Conservation (phyloP, 2,113 vertebrate genomes). For the Pelodiscus sinensis region DNA sequence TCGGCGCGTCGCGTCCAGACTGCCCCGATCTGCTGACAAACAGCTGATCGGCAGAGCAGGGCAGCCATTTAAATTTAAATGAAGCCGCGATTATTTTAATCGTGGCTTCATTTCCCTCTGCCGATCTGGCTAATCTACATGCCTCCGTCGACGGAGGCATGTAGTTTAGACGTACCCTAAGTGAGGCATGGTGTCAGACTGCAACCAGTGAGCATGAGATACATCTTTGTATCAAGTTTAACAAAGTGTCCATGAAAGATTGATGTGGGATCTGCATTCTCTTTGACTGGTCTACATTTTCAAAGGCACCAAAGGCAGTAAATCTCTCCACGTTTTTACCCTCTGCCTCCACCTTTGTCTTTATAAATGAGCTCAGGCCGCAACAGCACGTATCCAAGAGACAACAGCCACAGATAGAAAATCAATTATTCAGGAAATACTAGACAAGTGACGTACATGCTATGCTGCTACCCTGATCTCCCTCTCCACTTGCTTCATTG, state of each 20-base stretch:
- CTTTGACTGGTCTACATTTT: not conserved
- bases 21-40: too few relatives aligned
- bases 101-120: too few relatives aligned
- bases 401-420: not conserved
- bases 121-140: too few relatives aligned
- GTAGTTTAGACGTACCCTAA: too few relatives aligned
- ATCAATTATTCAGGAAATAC: not conserved
- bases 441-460: not conserved
- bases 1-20: too few relatives aligned
- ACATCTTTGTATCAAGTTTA: constrained; percentile 11
- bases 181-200: not conserved
- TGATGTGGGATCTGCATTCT: not conserved
- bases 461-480: not conserved
- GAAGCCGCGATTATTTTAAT: too few relatives aligned
- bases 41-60: too few relatives aligned
- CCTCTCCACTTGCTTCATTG: not conserved
- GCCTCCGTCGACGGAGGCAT: too few relatives aligned
- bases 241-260: not conserved
- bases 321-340: not conserved
- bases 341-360: not conserved
- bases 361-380: not conserved
- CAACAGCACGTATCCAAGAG: not conserved
- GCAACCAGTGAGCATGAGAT: not conserved
- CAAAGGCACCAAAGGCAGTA: not conserved
- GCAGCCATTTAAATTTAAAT: too few relatives aligned